Conservation (phyloP, 35 echinoderm and acorn worm genomes). For the Diadema setosum region DNA sequence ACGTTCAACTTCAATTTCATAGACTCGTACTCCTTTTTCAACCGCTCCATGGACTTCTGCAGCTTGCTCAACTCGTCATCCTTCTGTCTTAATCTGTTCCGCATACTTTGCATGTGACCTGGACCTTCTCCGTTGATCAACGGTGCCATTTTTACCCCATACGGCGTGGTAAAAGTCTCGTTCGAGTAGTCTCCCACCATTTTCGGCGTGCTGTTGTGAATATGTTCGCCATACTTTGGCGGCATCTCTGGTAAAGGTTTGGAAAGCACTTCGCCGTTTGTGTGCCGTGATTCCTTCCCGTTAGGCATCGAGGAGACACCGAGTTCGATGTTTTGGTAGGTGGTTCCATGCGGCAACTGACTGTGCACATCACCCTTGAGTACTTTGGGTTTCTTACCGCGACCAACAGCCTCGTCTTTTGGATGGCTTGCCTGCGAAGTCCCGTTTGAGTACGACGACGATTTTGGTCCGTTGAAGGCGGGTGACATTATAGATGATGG, state of each 20-base stretch:
- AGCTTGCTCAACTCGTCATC: conserved; percentile 61
- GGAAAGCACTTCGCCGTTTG: conserved; percentile 1
- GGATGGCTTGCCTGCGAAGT: background rate
- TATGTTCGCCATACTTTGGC: background rate
- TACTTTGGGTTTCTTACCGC: conserved; percentile 57
- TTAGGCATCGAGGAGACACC: background rate
- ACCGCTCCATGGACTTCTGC: conserved; percentile 44
- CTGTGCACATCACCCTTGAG: conserved; percentile 50
- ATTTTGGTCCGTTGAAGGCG: background rate
- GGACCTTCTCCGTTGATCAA: conserved; percentile 33
- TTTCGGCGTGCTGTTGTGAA: background rate
- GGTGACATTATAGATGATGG: conserved; percentile 38
- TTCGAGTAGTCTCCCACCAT: background rate
- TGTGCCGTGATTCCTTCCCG: background rate
- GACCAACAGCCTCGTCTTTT: conserved; percentile 17
- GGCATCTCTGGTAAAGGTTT: conserved; percentile 31
- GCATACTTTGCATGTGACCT: conserved; percentile 55
- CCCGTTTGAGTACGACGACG: background rate
- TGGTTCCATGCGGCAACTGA: conserved; percentile 40
- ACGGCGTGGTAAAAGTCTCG: background rate
- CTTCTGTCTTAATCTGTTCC: conserved; percentile 45
- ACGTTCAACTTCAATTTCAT: conserved; percentile 51
- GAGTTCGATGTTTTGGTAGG: conserved; percentile 82
- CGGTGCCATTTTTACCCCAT: conserved; percentile 1
- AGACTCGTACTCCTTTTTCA: conserved; percentile 63